Evolutionary conservation across 2,888 invertebrate species (phyloP).

Genomic region (Augiades crinisus): DNA sequence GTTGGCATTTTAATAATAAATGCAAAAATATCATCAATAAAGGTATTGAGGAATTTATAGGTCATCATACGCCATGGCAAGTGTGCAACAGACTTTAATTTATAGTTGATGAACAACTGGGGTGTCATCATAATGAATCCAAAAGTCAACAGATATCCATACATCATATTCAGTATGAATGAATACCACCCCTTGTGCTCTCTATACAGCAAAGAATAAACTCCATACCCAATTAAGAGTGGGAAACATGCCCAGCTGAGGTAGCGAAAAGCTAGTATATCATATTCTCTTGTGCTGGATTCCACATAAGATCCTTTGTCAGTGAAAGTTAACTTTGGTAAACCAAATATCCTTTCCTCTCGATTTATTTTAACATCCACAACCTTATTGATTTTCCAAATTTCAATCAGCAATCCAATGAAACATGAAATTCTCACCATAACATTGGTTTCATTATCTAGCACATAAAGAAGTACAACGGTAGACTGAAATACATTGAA

Average conservation of each 20-base stretch:
- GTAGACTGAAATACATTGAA: slow-evolving; percentile 99
- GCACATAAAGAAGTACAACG: slow-evolving; percentile 96
- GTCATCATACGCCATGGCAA: slow-evolving; percentile 99
- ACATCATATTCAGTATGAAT: slow-evolving; percentile 97
- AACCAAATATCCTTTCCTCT: slow-evolving; percentile 87
- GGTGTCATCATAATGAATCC: slow-evolving; percentile 99
- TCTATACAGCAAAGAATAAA: slow-evolving; percentile 96
- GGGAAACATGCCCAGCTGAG: slow-evolving; percentile 98
- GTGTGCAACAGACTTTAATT: slow-evolving; percentile 99
- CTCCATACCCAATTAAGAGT: slow-evolving; percentile 94
- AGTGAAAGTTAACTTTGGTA: slow-evolving; percentile 90
- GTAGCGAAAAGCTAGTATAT: slow-evolving; percentile 97
- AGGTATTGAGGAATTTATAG: slow-evolving; percentile 99
- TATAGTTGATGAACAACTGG: slow-evolving; percentile 99
- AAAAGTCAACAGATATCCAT: slow-evolving; percentile 98
- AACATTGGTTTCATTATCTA: slow-evolving; percentile 99
- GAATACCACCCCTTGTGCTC: slow-evolving; percentile 99
- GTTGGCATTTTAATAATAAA: slow-evolving; percentile 99
- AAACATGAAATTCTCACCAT: slow-evolving; percentile 97
- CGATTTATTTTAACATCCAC: slow-evolving; percentile 89
- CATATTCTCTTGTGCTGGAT: slow-evolving; percentile 96
- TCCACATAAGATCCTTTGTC: slow-evolving; percentile 99
- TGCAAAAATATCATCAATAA: slow-evolving; percentile 99
- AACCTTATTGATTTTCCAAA: slow-evolving; percentile 99
- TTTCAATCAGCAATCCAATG: slow-evolving; percentile 96